These are phyloP conservation scores for Zophobas atratus DNA, from an alignment of 1,140 invertebrate genomes.

Conservation along the genomic window DNA sequence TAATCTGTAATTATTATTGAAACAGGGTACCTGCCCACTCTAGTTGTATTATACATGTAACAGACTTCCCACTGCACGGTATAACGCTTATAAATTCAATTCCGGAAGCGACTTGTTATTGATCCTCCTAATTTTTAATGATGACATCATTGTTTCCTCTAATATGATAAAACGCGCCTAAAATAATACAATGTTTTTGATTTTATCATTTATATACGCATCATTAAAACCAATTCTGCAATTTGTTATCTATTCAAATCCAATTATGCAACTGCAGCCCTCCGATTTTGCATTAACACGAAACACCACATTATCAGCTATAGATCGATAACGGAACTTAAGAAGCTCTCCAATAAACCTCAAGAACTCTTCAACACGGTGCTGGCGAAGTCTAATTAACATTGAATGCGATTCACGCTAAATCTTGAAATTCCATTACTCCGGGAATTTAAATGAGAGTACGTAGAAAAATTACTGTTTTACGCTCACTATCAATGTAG, in stretches of 20 bases:
- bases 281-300: not conserved
- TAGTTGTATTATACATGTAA: slow-evolving; percentile 1
- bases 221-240: too few relatives aligned
- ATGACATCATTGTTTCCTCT: slow-evolving; percentile 13
- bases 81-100: slow-evolving; percentile 23
- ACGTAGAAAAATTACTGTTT: slow-evolving; percentile 19
- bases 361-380: slow-evolving; percentile 8
- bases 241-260: too few relatives aligned
- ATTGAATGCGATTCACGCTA: not conserved
- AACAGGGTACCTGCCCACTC: slow-evolving; percentile 16
- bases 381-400: slow-evolving; percentile 7
- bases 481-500: not conserved
- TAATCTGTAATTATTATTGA: slow-evolving; percentile 21
- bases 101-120: slow-evolving; percentile 31
- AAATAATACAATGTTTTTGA: not conserved
- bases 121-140: slow-evolving; percentile 27
- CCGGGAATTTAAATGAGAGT: not conserved
- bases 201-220: too few relatives aligned
- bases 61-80: not conserved
- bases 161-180: not conserved
- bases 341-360: slow-evolving; percentile 19
- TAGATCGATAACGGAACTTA: slow-evolving; percentile 14
- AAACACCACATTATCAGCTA: slow-evolving; percentile 7
- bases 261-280: too few relatives aligned
- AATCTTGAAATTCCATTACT: slow-evolving; percentile 17